Evolutionary conservation across 2,113 vertebrate species (phyloP).

Genomic region (Dendrocopos noguchii): DNA sequence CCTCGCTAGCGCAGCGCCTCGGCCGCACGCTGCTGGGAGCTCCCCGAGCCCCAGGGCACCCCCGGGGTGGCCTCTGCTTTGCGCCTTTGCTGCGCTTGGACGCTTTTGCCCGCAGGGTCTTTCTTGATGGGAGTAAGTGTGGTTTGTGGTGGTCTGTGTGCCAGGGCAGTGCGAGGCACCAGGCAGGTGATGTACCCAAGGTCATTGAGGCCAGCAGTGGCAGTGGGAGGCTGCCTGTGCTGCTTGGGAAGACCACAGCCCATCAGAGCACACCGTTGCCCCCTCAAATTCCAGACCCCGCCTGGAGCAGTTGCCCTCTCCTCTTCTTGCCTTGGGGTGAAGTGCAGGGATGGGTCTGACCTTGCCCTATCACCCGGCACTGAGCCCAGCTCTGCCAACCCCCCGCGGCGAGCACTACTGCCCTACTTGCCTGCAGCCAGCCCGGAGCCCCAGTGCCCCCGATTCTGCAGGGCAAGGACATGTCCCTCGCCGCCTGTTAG

Average conservation of each 20-base stretch:
- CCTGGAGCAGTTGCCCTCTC: accelerated
- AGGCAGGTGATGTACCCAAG: constrained; percentile 7
- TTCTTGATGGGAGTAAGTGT: accelerated
- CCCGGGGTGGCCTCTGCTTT: not conserved
- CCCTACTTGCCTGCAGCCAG: not conserved
- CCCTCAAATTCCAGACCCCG: no score
- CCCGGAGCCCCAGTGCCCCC: not conserved
- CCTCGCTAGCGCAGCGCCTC: not conserved
- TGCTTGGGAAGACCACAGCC: not conserved
- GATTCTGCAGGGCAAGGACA: constrained; percentile 5
- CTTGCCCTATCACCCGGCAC: not conserved
- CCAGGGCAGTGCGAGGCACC: accelerated
- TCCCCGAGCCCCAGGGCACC: not conserved
- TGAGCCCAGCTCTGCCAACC: accelerated
- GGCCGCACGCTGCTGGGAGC: not conserved
- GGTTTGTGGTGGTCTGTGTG: not conserved
- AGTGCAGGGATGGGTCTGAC: not conserved
- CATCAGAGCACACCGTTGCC: not conserved
- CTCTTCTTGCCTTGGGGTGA: not conserved
- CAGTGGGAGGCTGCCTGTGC: not conserved
- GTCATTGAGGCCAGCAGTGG: not conserved
- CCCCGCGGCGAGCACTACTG: not conserved
- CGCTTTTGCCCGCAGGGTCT: not conserved
- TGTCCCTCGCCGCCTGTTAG: not conserved
- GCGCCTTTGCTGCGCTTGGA: not conserved